phyloP scores from a whole-genome alignment of 2,113 vertebrate genomes.

The Calyptomena viridis region DNA sequence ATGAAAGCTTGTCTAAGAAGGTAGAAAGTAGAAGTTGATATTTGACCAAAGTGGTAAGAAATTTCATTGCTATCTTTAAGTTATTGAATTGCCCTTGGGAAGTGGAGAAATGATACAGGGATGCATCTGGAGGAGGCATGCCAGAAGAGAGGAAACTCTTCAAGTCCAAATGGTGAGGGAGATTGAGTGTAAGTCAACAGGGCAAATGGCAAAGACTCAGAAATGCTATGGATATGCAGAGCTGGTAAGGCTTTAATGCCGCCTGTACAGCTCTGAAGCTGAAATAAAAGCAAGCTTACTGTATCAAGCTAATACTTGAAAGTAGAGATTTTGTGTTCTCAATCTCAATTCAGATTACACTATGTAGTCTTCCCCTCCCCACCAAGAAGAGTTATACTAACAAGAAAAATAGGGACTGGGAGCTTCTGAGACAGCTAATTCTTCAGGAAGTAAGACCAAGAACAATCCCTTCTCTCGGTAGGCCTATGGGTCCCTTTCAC shows the following conservation, averaged over 20 bases:
- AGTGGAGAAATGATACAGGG: neutral
- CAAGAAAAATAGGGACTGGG: neutral
- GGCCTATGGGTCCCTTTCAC: neutral
- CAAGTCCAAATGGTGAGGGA: neutral
- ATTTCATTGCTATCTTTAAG: neutral
- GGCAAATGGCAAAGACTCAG: neutral
- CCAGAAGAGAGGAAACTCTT: neutral
- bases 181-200: neutral
- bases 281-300: slow-evolving; percentile 10
- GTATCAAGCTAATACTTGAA: neutral
- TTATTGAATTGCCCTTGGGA: neutral
- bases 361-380: neutral
- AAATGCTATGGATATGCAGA: neutral
- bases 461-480: neutral
- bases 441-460: neutral
- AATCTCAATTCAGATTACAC: neutral
- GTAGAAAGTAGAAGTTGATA: neutral
- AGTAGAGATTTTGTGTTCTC: neutral
- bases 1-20: neutral
- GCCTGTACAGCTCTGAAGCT: slow-evolving; percentile 75
- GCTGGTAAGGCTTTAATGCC: neutral
- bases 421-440: neutral
- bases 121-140: neutral
- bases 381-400: neutral
- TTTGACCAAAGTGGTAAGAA: neutral